A percentile compares a stretch with the other conserved stretches of the same genome.
These are phyloP conservation scores for Champsocephalus gunnari DNA, from an alignment of 2,797 vertebrate species.

Conservation along the genomic window DNA sequence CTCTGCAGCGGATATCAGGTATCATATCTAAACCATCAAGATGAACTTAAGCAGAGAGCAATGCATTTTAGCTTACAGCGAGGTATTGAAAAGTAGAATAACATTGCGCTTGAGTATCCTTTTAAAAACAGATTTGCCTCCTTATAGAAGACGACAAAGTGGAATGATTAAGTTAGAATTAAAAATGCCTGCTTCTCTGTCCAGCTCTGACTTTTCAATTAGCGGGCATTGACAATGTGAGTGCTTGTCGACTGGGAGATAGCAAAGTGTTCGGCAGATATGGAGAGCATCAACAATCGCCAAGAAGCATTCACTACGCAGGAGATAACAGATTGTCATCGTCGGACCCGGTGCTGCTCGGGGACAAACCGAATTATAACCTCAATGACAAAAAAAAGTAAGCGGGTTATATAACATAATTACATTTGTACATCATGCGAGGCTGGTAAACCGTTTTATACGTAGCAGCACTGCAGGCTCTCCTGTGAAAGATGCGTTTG, in stretches of 20 bases:
- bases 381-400: slow-evolving; percentile 45
- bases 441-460: background rate
- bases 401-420: slow-evolving; percentile 25
- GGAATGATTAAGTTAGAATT: slow-evolving; percentile 48
- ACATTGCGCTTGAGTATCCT: slow-evolving; percentile 16
- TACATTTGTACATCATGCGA: slow-evolving; percentile 20
- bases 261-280: slow-evolving; percentile 27
- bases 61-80: slow-evolving; percentile 29
- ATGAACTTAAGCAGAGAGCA: slow-evolving; percentile 37
- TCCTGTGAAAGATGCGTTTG: background rate
- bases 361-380: slow-evolving; percentile 46
- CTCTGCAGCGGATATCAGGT: slow-evolving; percentile 65
- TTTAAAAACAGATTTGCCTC: slow-evolving; percentile 24
- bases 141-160: slow-evolving; percentile 18
- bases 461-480: background rate
- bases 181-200: slow-evolving; percentile 27
- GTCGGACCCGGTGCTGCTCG: slow-evolving; percentile 24
- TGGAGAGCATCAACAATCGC: slow-evolving; percentile 37
- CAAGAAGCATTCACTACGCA: slow-evolving; percentile 24
- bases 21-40: slow-evolving; percentile 59
- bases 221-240: slow-evolving; percentile 6
- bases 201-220: slow-evolving; percentile 46
- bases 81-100: slow-evolving; percentile 45
- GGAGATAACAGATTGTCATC: slow-evolving; percentile 37
- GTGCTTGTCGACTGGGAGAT: slow-evolving; percentile 36